phyloP scores from a whole-genome alignment of 2,113 vertebrate genomes.

The Meleagris gallopavo region DNA sequence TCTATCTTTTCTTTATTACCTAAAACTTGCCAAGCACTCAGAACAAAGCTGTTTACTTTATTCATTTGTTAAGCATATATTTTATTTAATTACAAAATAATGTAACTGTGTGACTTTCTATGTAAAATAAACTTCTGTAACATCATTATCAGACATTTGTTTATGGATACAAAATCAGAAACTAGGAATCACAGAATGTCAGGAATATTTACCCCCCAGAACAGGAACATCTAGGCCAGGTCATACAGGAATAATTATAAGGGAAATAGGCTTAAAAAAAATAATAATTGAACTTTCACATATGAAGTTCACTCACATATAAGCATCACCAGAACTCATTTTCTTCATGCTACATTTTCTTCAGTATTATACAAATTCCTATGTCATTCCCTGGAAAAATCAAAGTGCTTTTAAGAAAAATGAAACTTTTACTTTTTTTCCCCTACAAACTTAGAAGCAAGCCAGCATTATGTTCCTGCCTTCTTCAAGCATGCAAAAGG shows the following conservation, averaged over 20 bases:
- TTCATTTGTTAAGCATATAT: not conserved
- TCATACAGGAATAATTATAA: not conserved
- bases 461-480: not conserved
- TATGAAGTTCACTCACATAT: not conserved
- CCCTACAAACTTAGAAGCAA: not conserved
- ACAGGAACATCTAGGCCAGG: too few species aligned
- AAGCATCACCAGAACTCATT: not conserved
- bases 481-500: not conserved
- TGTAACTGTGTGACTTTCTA: fast-evolving
- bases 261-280: not conserved
- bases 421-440: not conserved
- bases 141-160: not conserved
- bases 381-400: not conserved
- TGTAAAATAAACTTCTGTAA: not conserved
- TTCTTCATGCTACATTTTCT: not conserved
- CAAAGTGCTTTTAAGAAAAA: not conserved
- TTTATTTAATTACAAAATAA: not conserved
- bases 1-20: not conserved
- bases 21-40: not conserved
- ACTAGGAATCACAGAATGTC: not conserved
- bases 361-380: not conserved
- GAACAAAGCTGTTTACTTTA: not conserved
- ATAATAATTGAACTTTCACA: not conserved
- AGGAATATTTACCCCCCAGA: too few species aligned
- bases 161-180: not conserved